phyloP scores from a whole-genome alignment of 2,797 vertebrate species.

The Balearica regulorum region DNA sequence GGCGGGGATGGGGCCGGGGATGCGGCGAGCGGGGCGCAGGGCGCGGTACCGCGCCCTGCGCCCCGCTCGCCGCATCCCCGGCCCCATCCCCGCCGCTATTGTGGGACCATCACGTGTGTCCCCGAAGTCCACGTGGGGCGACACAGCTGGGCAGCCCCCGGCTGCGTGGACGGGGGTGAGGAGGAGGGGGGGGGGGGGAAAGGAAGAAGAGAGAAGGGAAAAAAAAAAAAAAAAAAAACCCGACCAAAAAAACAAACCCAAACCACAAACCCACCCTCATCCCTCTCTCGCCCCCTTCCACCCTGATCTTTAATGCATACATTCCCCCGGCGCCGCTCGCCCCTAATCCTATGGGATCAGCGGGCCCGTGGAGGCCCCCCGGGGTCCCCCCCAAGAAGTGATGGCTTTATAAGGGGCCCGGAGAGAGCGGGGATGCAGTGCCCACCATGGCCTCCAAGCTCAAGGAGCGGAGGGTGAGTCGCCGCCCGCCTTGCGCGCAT shows the following conservation, averaged over 20 bases:
- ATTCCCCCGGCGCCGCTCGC: constrained; percentile 81
- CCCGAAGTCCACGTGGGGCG: constrained; percentile 96
- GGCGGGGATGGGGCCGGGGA: constrained; percentile 77
- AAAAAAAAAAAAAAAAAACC: background rate
- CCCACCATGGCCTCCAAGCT: constrained; percentile 87
- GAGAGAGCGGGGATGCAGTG: constrained; percentile 71
- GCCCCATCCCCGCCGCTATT: constrained; percentile 87
- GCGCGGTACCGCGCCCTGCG: constrained; percentile 79
- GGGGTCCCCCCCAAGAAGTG: constrained; percentile 71
- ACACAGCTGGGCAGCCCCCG: constrained; percentile 92
- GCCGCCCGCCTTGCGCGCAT: constrained; percentile 29
- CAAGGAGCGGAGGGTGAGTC: constrained; percentile 93
- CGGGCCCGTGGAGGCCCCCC: constrained; percentile 82
- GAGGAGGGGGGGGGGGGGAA: background rate
- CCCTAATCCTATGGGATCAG: constrained; percentile 94
- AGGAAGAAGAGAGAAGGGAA: background rate
- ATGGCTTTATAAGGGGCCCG: constrained; percentile 86
- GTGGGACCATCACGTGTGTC: constrained; percentile 88
- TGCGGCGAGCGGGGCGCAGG: constrained; percentile 71
- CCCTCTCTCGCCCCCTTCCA: constrained; percentile 80
- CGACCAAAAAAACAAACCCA: too few relatives aligned
- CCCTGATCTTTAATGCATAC: constrained; percentile 91
- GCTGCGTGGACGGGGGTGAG: constrained; percentile 26
- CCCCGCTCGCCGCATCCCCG: constrained; percentile 74
- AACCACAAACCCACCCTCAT: constrained; percentile 22